phyloP scores from a whole-genome alignment of 2,888 invertebrate genomes.

The Clusia tigrina region DNA sequence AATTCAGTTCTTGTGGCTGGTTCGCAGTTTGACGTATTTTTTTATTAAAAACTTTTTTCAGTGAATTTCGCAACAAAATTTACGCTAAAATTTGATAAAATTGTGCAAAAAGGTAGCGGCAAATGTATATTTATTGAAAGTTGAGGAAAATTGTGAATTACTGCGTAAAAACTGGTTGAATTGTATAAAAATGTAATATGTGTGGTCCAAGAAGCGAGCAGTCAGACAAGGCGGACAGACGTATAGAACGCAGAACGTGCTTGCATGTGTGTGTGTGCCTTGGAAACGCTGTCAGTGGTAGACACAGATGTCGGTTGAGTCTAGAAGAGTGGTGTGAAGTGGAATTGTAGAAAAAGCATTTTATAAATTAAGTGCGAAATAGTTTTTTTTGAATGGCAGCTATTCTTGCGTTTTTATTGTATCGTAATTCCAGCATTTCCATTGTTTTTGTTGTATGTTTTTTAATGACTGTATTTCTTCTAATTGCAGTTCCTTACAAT shows the following conservation, averaged over 20 bases:
- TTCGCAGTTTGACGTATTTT: no score
- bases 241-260: constrained; percentile 9
- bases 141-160: background rate
- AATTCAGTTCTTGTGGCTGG: no score
- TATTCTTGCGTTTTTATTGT: no score
- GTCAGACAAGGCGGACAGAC: background rate
- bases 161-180: background rate
- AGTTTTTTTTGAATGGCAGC: no score
- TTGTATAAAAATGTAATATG: background rate
- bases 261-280: background rate
- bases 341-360: background rate
- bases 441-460: background rate
- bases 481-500: background rate
- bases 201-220: background rate
- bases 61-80: constrained; percentile 25
- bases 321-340: background rate
- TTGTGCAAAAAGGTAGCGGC: constrained; percentile 19
- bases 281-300: no score
- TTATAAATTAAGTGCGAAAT: no score
- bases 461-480: background rate
- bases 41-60: no score
- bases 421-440: background rate
- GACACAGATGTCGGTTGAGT: no score
- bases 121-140: background rate
- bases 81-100: constrained; percentile 17